Conservation (phyloP, 1,140 invertebrate genomes). For the Tribolium madens region DNA sequence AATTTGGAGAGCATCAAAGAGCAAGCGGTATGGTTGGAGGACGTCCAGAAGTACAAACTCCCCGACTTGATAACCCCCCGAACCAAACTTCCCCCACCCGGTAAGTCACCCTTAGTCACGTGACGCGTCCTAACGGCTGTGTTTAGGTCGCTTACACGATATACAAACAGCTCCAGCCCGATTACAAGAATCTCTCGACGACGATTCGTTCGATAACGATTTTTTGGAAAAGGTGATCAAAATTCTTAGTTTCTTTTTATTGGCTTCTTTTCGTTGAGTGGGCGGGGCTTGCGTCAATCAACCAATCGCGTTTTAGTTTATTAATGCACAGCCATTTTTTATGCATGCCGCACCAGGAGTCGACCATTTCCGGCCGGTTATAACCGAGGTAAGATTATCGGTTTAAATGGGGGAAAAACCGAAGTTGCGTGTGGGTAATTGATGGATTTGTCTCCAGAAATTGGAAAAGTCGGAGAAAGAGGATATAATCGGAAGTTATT, state of each 20-base stretch:
- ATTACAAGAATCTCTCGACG: conserved; percentile 59
- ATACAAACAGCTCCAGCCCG: conserved; percentile 68
- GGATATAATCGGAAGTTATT: conserved; percentile 79
- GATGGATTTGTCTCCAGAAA: conserved; percentile 65
- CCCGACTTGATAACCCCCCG: conserved; percentile 75
- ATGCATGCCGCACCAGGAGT: conserved; percentile 59
- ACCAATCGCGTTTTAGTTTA: background rate
- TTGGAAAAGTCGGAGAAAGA: conserved; percentile 72
- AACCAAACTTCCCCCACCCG: conserved; percentile 77
- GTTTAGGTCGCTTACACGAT: conserved; percentile 60
- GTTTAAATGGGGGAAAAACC: conserved; percentile 41
- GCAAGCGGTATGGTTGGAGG: conserved; percentile 83
- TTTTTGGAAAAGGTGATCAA: conserved; percentile 52
- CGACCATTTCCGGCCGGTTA: conserved; percentile 53
- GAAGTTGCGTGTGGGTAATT: background rate
- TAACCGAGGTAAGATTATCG: conserved; percentile 41
- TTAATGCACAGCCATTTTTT: conserved; percentile 40
- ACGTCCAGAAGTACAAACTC: conserved; percentile 78
- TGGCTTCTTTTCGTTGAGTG: conserved; percentile 12
- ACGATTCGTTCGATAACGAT: conserved; percentile 44
- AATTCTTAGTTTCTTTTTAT: conserved; percentile 16
- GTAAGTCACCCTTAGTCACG: conserved; percentile 57
- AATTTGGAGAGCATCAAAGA: conserved; percentile 76
- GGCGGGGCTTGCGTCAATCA: background rate
- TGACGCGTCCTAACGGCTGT: conserved; percentile 13